Base-by-base conservation (phyloP, 1,140 invertebrate genomes). In the Dendrolimus punctatus region DNA sequence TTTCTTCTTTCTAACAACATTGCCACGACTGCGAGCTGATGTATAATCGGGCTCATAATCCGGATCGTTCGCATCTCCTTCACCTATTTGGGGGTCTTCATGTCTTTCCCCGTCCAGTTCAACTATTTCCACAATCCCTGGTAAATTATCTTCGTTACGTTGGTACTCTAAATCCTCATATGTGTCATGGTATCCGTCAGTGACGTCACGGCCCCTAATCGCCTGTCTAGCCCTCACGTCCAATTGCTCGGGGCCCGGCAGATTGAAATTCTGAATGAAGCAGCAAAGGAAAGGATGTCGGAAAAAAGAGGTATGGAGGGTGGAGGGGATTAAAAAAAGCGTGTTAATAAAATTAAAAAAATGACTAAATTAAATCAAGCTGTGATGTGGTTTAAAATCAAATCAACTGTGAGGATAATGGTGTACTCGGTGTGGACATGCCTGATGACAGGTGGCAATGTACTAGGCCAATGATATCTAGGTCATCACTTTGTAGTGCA, bases 331-430 rank as follows among this genome's bases (percentile, higher is more conserved):
- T 82, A 81, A 83, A 87, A 84, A 84, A 87, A 88, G 86, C 86
- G 78, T 88, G 86, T 88, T 88, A 88, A 88, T 87, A 85, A 88
- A 88, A 84, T 84, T 73, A 88, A 88, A 88, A 75, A 86, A 73
- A 68, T 76, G 73, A 68, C 71, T 68, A 71, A 76, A 74, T 72
- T 68, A 78, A 77, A 73, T 64, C 65, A 70, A 82, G 68, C 66
- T 51, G 57, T 49, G 53, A 57, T 63, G 64, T 65, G 55, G 58
- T 55, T 51, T 55, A 51, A 57, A 61, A 53, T 57, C 48, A 53
- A 68, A 60, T 67, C 56, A 47, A 61, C 57, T 62, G 62, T 65
- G 64, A 56, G 43, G 42, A 54, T 36, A 56, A 53, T 63, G 51
- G 53, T 57, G 43, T n/a, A 10, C 23, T 59, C 58, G 57, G 54